Conservation (phyloP, 2,113 vertebrate genomes). For the Peromyscus polionotus region DNA sequence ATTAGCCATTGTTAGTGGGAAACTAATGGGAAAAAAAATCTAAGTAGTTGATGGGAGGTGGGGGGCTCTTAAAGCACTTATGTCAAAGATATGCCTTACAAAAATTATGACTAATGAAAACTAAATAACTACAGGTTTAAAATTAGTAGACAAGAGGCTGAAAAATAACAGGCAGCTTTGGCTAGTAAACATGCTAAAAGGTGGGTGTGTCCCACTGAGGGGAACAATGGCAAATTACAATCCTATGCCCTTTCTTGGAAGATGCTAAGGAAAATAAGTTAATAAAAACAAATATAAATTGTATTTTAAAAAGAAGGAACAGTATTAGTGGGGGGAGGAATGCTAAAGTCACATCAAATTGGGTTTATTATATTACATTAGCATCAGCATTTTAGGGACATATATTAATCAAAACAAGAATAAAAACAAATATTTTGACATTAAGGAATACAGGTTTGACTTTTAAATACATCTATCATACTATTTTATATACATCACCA, state of each 20-base stretch:
- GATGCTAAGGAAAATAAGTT: conserved; percentile 26
- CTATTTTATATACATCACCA: not conserved
- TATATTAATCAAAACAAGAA: conserved; percentile 41
- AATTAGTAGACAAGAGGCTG: conserved; percentile 31
- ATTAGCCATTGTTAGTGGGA: not conserved
- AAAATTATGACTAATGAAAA: conserved; percentile 44
- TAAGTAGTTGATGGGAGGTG: not conserved
- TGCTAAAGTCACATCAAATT: not conserved
- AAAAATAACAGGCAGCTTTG: conserved; percentile 31
- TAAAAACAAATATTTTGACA: conserved; percentile 39
- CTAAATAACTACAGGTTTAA: conserved; percentile 45
- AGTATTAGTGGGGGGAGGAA: conserved; percentile 13
- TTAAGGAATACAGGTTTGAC: conserved; percentile 30
- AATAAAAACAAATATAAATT: conserved; percentile 48
- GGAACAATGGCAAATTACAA: conserved; percentile 54
- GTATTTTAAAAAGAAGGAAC: not conserved
- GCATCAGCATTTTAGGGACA: conserved; percentile 39
- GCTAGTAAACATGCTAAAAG: conserved; percentile 2
- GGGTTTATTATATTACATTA: not conserved
- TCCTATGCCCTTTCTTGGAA: conserved; percentile 13
- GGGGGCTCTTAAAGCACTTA: not conserved
- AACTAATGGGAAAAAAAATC: not conserved
- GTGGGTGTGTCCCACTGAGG: not conserved
- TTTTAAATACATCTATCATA: conserved; percentile 49
- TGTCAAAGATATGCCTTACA: conserved; percentile 24